Conservation (phyloP, 2,888 invertebrate species). For the Therioaphis trifolii region DNA sequence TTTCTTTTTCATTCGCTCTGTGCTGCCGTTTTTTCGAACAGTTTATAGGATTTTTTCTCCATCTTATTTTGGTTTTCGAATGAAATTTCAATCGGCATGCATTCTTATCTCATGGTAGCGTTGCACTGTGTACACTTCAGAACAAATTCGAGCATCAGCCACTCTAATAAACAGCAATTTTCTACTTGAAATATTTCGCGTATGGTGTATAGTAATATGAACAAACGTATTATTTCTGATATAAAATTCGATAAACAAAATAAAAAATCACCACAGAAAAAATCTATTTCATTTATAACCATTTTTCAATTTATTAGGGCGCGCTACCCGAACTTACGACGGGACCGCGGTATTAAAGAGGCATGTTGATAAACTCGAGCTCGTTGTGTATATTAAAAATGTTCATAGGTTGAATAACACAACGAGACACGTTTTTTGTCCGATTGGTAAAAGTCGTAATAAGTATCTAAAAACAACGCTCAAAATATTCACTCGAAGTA, state of each 20-base stretch:
- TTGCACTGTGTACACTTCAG: neutral
- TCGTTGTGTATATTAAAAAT: too few species aligned
- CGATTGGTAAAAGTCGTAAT: too few species aligned
- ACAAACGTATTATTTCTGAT: neutral
- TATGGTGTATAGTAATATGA: neutral
- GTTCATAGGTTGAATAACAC: too few species aligned
- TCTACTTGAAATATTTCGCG: neutral
- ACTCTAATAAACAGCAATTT: conserved; percentile 41
- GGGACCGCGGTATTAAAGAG: too few species aligned
- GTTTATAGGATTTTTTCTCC: neutral
- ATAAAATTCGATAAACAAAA: neutral
- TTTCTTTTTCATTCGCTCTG: neutral
- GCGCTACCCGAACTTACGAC: too few species aligned
- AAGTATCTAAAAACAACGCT: too few species aligned
- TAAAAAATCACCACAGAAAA: neutral
- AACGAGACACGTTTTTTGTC: too few species aligned
- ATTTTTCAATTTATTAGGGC: neutral
- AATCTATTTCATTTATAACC: neutral
- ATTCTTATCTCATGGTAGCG: conserved; percentile 4
- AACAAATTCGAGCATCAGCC: neutral
- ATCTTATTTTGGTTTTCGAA: conserved; percentile 9
- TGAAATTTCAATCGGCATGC: conserved; percentile 17
- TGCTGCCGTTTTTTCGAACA: neutral
- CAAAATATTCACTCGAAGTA: too few species aligned
- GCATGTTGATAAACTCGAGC: too few species aligned